Percentiles rank a stretch among this genome's conserved stretches.
phyloP scores from a whole-genome alignment of 2,888 invertebrate genomes.

The Octodonta nipae region DNA sequence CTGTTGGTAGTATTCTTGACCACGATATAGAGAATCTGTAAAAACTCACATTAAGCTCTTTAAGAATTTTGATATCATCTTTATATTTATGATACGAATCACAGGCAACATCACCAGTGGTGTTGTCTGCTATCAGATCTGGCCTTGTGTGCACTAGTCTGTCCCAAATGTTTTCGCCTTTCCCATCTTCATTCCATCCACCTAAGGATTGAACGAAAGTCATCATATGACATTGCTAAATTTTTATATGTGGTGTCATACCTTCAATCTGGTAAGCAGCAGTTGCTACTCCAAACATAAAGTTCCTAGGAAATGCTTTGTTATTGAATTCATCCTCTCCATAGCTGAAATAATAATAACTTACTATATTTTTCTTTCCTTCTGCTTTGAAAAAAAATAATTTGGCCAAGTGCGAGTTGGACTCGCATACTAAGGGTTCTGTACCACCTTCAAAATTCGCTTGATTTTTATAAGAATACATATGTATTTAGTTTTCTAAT shows the following conservation, averaged over 20 bases:
- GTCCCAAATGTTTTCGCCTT: constrained; percentile 40
- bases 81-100: constrained; percentile 53
- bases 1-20: constrained; percentile 41
- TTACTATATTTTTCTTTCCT: too few relatives aligned
- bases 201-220: constrained; percentile 13
- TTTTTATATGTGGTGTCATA: too few relatives aligned
- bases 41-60: constrained; percentile 41
- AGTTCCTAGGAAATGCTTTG: constrained; percentile 16
- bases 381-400: too few relatives aligned
- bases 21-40: constrained; percentile 35
- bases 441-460: too few relatives aligned
- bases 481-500: too few relatives aligned
- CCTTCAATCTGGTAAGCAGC: constrained; percentile 25
- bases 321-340: constrained; percentile 9
- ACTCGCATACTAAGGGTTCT: too few relatives aligned
- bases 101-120: constrained; percentile 50
- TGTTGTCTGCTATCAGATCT: constrained; percentile 37
- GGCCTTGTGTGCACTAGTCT: constrained; percentile 35
- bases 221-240: too few relatives aligned
- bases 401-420: too few relatives aligned
- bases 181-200: constrained; percentile 31
- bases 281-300: constrained; percentile 19
- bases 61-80: constrained; percentile 47
- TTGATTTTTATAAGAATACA: too few relatives aligned
- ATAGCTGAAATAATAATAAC: constrained; percentile 2